Percentiles rank a stretch among this genome's conserved stretches.
phyloP scores from a whole-genome alignment of 2,888 invertebrate genomes.

The Eupithecia inturbata region DNA sequence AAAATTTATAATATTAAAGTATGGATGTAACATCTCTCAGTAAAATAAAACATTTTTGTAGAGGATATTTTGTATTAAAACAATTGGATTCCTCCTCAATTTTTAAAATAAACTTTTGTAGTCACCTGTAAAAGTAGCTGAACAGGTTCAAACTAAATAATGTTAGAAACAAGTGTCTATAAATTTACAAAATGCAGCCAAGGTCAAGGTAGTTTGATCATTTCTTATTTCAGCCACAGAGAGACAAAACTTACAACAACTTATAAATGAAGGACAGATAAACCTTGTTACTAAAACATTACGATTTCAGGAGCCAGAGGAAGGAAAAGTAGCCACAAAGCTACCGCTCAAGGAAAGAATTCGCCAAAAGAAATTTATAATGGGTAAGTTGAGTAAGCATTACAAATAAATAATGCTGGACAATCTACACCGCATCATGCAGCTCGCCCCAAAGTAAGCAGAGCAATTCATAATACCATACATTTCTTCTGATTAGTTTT shows the following conservation, averaged over 20 bases:
- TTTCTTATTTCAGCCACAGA: background rate
- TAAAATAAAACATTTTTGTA: too few species aligned
- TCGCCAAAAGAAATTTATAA: slow-evolving; percentile 87
- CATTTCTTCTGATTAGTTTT: background rate
- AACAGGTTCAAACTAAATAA: background rate
- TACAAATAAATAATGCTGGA: background rate
- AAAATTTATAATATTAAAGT: too few species aligned
- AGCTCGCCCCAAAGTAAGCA: background rate
- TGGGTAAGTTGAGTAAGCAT: slow-evolving; percentile 71
- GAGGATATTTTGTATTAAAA: too few species aligned
- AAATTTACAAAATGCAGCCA: background rate
- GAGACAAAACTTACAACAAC: background rate
- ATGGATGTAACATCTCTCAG: too few species aligned
- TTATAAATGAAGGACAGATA: background rate
- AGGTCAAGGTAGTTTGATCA: too few species aligned
- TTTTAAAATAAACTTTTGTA: too few species aligned
- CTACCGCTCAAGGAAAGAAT: slow-evolving; percentile 84
- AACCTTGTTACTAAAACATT: background rate
- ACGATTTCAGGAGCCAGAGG: slow-evolving; percentile 77
- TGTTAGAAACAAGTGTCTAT: background rate
- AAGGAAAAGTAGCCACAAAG: slow-evolving; percentile 81
- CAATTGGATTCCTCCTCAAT: too few species aligned
- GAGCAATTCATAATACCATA: background rate
- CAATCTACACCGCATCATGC: background rate
- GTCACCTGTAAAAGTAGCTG: background rate